These are phyloP conservation scores for Boloria selene DNA, from an alignment of 2,888 invertebrate species.

Conservation along the genomic window DNA sequence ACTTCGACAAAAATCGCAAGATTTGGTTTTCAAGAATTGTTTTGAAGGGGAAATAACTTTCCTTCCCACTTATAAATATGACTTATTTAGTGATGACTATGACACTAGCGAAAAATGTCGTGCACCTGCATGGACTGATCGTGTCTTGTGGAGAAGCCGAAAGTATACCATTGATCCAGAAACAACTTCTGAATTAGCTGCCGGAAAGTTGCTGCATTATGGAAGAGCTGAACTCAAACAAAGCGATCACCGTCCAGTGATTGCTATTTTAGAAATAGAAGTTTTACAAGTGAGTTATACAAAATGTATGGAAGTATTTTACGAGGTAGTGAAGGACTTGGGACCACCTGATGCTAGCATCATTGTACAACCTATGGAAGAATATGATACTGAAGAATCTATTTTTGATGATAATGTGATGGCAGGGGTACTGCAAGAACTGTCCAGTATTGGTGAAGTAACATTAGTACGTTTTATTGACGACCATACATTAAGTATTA, in stretches of 20 bases:
- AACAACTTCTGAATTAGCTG: slow-evolving; percentile 84
- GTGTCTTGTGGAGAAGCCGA: slow-evolving; percentile 95
- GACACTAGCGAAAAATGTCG: slow-evolving; percentile 99
- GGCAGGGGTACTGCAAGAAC: slow-evolving; percentile 89
- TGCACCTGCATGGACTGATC: slow-evolving; percentile 99
- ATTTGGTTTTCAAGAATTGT: slow-evolving; percentile 95
- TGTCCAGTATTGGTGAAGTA: slow-evolving; percentile 93
- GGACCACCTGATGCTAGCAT: slow-evolving; percentile 98
- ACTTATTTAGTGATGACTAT: slow-evolving; percentile 98
- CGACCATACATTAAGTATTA: slow-evolving; percentile 91
- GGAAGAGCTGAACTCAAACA: slow-evolving; percentile 97
- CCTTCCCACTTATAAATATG: slow-evolving; percentile 99
- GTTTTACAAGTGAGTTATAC: slow-evolving; percentile 90
- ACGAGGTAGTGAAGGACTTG: slow-evolving; percentile 91
- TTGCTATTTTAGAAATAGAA: slow-evolving; percentile 94
- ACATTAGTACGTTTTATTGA: slow-evolving; percentile 95
- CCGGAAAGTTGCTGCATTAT: slow-evolving; percentile 93
- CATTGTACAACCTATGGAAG: slow-evolving; percentile 83
- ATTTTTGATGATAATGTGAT: slow-evolving; percentile 92
- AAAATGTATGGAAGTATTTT: slow-evolving; percentile 90
- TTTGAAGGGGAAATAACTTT: slow-evolving; percentile 95
- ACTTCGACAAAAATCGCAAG: slow-evolving; percentile 89
- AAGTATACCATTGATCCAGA: slow-evolving; percentile 88
- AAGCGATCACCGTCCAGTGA: slow-evolving; percentile 98
- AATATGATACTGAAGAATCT: slow-evolving; percentile 74